Percentiles rank a stretch among this genome's conserved stretches.
Conservation (phyloP, 2,113 vertebrate genomes). For the Drymodes brunneopygia region DNA sequence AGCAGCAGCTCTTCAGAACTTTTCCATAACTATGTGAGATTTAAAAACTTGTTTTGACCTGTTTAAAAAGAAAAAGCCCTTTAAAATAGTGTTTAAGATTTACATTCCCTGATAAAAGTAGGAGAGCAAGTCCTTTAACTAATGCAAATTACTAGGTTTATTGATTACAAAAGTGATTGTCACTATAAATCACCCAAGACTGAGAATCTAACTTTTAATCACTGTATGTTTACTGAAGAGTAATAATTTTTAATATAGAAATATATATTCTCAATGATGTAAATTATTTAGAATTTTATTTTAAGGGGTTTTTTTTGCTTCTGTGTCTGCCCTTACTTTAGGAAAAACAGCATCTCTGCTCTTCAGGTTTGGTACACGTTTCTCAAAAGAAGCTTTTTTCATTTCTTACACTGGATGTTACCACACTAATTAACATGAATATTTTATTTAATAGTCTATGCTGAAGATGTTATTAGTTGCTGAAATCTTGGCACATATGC, state of each 20-base stretch:
- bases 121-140: not conserved
- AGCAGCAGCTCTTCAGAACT: constrained; percentile 71
- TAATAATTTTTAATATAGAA: not conserved
- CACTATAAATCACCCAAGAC: not conserved
- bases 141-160: not conserved
- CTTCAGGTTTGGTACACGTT: not conserved
- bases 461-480: not conserved
- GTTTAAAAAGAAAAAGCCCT: not conserved
- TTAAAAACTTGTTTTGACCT: constrained; percentile 49
- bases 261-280: not conserved
- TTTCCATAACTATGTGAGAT: constrained; percentile 70
- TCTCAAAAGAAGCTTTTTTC: not conserved
- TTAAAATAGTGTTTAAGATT: not conserved
- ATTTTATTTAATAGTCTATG: not conserved
- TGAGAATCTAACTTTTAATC: not conserved
- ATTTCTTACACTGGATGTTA: not conserved
- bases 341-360: not conserved
- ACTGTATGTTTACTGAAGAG: not conserved
- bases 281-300: not conserved
- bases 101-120: not conserved
- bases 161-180: not conserved
- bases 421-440: not conserved
- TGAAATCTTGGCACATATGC: constrained; percentile 19
- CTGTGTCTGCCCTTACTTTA: not conserved
- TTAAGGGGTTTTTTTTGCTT: not conserved